Evolutionary conservation across 2,797 vertebrate genomes (phyloP), one percentile per base, ranked within the genome.

Genomic region (Hydrolagus colliei): DNA sequence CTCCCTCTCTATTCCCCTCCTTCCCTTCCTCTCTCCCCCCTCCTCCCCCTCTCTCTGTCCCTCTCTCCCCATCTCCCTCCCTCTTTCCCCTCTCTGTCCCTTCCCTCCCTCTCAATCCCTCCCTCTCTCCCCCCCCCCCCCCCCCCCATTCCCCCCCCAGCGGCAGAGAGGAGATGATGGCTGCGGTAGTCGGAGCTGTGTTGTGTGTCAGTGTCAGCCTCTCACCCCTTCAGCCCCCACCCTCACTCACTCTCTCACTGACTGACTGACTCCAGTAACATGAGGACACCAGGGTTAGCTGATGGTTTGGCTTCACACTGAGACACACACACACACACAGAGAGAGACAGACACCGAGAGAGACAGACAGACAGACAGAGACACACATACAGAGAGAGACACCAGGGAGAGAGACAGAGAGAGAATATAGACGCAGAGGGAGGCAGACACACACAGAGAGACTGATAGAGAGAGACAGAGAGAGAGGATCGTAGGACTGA

Each of bases 401-500:
- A 1, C 20, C 71, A 5, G 2, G 0, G 72, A n/a, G 59, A 22
- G 2, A 87, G 89, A 87, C 86, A 87, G 78, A 86, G 87, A 79
- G 72, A 87, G 86, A 89, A 89, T 88, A 86, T 84, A 67, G 89
- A 73, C 84, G 84, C 86, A 86, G 89, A 87, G n/a, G n/a, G n/a
- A n/a, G n/a, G n/a, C n/a, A n/a, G n/a, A n/a, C n/a, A n/a, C n/a
- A n/a, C n/a, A n/a, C n/a, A n/a, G n/a, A n/a, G n/a, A n/a, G n/a
- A n/a, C n/a, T n/a, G n/a, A n/a, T n/a, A n/a, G n/a, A n/a, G n/a
- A n/a, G n/a, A n/a, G n/a, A n/a, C n/a, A n/a, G n/a, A n/a, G n/a
- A n/a, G n/a, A n/a, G n/a, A n/a, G 32, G 88, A 86, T 87, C 85
- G 86, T 68, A 88, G 86, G 65, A 89, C 87, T 87, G 88, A 87